These are phyloP conservation scores for Meandrina meandrites DNA, from an alignment of 92 coral and sea anemone genomes.

Conservation along the genomic window DNA sequence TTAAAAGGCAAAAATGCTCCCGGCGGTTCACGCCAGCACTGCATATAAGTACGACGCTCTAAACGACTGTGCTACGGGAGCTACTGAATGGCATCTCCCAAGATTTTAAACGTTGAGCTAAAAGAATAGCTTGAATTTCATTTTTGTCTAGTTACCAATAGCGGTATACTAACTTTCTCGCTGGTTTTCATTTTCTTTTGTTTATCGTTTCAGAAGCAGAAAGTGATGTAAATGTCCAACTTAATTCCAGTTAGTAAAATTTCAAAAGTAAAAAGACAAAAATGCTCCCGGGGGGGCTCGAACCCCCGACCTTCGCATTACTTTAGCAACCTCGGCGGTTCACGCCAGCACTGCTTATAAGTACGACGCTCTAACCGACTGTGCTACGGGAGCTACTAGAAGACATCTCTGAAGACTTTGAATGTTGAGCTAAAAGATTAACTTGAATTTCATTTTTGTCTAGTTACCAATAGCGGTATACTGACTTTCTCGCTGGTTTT, in stretches of 20 bases:
- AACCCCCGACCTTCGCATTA: slow-evolving; percentile 60
- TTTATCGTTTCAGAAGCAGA: no score
- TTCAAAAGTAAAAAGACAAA: not conserved
- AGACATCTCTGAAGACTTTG: no score
- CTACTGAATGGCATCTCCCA: no score
- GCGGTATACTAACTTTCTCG: not conserved
- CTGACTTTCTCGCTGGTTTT: not conserved
- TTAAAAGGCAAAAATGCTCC: not conserved
- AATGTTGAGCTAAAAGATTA: no score
- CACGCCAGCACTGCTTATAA: slow-evolving; percentile 66
- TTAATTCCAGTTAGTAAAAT: no score
- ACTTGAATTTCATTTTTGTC: no score
- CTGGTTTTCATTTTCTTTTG: not conserved
- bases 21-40: slow-evolving; percentile 51
- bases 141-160: no score
- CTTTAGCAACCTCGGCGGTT: slow-evolving; percentile 35
- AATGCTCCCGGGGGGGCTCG: slow-evolving; percentile 11
- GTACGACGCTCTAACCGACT: slow-evolving; percentile 88
- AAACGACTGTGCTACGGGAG: slow-evolving; percentile 82
- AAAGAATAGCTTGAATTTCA: no score
- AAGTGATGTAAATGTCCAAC: no score
- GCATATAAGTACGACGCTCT: slow-evolving; percentile 82
- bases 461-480: not conserved
- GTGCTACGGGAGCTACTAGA: slow-evolving; percentile 65
- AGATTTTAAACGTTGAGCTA: no score